phyloP scores from a whole-genome alignment of 2,888 invertebrate species.

The Dicroscelio sp. region DNA sequence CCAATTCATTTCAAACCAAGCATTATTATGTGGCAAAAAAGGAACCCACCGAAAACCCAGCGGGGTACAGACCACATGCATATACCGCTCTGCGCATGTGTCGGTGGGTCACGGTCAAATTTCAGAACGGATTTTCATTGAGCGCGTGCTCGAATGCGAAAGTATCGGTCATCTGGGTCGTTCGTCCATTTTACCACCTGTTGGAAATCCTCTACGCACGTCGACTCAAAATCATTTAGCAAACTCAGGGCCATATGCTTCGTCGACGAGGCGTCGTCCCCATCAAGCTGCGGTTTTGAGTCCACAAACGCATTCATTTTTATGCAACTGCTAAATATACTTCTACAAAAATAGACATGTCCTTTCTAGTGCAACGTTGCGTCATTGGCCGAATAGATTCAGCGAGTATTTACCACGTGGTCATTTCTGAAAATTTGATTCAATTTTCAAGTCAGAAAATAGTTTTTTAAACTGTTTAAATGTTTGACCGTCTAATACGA shows the following conservation, averaged over 20 bases:
- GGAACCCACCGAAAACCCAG: not conserved
- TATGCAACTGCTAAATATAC: conserved; percentile 35
- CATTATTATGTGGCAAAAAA: too few species aligned
- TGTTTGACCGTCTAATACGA: too few species aligned
- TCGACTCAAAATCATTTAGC: conserved; percentile 60
- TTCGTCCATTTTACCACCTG: conserved; percentile 64
- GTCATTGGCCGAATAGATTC: too few species aligned
- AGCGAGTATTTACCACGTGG: too few species aligned
- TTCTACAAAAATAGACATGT: not conserved
- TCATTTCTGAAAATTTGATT: too few species aligned
- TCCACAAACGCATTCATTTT: conserved; percentile 22
- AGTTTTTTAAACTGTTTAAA: too few species aligned
- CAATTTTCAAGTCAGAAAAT: too few species aligned
- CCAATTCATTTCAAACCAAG: too few species aligned
- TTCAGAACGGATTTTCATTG: conserved; percentile 68
- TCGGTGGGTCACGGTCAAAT: conserved; percentile 73
- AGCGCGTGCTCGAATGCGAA: conserved; percentile 67
- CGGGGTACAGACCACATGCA: not conserved
- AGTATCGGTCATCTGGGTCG: conserved; percentile 70
- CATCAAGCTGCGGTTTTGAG: conserved; percentile 26
- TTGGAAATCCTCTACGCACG: conserved; percentile 52
- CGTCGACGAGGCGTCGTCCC: not conserved
- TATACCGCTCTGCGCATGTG: not conserved
- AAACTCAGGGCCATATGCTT: conserved; percentile 46
- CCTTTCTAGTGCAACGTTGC: not conserved